phyloP scores from a whole-genome alignment of 1,140 invertebrate genomes.

The Coelopa frigida region DNA sequence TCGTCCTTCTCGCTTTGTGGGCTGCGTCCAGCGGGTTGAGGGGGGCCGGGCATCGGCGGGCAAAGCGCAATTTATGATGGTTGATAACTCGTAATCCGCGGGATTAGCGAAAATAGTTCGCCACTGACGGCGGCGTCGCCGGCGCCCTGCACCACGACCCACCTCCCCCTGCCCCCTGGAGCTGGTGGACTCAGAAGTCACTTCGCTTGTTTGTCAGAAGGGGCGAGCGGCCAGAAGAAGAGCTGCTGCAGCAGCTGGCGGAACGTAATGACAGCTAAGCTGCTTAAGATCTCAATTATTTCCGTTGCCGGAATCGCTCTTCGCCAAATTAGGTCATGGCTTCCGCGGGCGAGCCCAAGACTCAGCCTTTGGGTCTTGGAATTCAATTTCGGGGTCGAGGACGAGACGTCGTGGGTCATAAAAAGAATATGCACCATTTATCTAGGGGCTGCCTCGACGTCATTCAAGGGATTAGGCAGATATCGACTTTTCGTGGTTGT shows the following conservation, averaged over 20 bases:
- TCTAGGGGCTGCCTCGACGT: no score
- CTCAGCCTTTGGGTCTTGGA: not conserved
- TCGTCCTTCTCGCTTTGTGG: not conserved
- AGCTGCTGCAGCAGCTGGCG: not conserved
- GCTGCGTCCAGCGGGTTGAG: not conserved
- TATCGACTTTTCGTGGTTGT: not conserved
- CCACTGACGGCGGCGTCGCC: not conserved
- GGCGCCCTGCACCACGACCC: not conserved
- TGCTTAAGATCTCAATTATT: slow-evolving; percentile 13
- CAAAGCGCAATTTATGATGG: no score
- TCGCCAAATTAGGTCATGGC: not conserved
- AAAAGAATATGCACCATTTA: no score
- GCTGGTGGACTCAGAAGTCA: no score
- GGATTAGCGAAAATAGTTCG: not conserved
- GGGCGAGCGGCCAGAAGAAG: not conserved
- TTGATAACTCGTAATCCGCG: not conserved
- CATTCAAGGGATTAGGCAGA: not conserved
- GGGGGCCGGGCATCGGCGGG: no score
- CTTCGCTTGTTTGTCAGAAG: no score
- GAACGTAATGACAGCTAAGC: slow-evolving; percentile 7
- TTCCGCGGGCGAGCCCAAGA: not conserved
- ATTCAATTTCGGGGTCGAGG: not conserved
- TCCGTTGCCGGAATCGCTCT: slow-evolving; percentile 8
- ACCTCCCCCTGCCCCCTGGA: no score
- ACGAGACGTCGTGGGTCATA: not conserved